A percentile compares a stretch with the other conserved stretches of the same genome.
These are phyloP conservation scores for Archips crataeganus DNA, from an alignment of 2,888 invertebrate species.

Conservation along the genomic window DNA sequence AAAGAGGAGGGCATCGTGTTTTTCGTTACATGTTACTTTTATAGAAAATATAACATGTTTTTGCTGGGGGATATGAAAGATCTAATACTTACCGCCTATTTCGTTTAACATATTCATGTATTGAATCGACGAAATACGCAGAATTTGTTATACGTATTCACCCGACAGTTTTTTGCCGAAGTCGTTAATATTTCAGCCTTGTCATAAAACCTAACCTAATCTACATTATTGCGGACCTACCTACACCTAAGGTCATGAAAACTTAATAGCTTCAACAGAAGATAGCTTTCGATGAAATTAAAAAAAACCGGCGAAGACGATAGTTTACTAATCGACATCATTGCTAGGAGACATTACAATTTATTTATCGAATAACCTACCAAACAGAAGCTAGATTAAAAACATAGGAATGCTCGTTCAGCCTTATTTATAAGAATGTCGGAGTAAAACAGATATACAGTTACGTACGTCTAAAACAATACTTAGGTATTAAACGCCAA, in stretches of 20 bases:
- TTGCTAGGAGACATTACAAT: neutral
- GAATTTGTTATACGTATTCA: neutral
- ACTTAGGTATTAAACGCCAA: too few relatives aligned
- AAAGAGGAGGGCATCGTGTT: slow-evolving; percentile 19
- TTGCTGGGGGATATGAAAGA: slow-evolving; percentile 9
- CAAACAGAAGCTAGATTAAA: too few relatives aligned
- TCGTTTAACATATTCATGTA: neutral
- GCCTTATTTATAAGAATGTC: too few relatives aligned
- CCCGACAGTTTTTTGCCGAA: neutral
- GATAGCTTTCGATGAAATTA: neutral
- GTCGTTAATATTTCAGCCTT: neutral
- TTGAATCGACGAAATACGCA: neutral
- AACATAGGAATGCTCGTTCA: too few relatives aligned
- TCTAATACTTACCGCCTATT: neutral
- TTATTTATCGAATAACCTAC: too few relatives aligned
- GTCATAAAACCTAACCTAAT: slow-evolving; percentile 2
- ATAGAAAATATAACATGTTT: slow-evolving; percentile 14
- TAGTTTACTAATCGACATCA: neutral
- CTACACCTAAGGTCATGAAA: neutral
- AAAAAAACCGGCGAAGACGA: neutral
- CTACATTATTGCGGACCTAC: neutral
- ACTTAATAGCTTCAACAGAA: neutral
- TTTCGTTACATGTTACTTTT: slow-evolving; percentile 13
- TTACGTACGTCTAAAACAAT: too few relatives aligned
- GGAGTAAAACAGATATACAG: too few relatives aligned